phyloP scores from a whole-genome alignment of 2,113 vertebrate species.

The Vanacampus margaritifer region DNA sequence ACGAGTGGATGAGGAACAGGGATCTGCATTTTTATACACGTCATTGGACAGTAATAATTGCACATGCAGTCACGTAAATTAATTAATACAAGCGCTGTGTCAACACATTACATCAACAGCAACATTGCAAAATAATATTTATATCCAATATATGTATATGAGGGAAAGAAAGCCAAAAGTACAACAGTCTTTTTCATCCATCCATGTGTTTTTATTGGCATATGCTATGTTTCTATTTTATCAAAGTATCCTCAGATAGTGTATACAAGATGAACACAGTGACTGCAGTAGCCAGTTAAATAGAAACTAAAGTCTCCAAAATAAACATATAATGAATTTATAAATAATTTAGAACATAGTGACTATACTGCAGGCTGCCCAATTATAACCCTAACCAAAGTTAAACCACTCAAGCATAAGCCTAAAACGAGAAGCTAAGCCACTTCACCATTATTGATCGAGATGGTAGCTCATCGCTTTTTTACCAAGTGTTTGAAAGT shows the following conservation, averaged over 20 bases:
- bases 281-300: not conserved
- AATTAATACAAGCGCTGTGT: slow-evolving; percentile 7
- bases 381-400: not conserved
- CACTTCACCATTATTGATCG: slow-evolving; percentile 45
- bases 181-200: not conserved
- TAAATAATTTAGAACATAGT: not conserved
- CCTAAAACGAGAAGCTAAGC: not conserved
- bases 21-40: slow-evolving; percentile 15
- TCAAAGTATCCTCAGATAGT: not conserved
- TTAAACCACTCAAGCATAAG: not conserved
- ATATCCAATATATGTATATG: not conserved
- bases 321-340: not conserved
- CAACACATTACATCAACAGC: not conserved
- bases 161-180: not conserved
- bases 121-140: not conserved
- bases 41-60: slow-evolving; percentile 8
- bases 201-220: not conserved
- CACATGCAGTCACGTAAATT: not conserved
- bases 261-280: not conserved
- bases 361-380: not conserved
- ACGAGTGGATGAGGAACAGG: not conserved
- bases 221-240: not conserved
- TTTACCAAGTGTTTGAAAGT: slow-evolving; percentile 31
- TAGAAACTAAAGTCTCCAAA: not conserved
- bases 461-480: slow-evolving; percentile 30